phyloP scores from a whole-genome alignment of 2,113 vertebrate genomes.

The Arenaria interpres region DNA sequence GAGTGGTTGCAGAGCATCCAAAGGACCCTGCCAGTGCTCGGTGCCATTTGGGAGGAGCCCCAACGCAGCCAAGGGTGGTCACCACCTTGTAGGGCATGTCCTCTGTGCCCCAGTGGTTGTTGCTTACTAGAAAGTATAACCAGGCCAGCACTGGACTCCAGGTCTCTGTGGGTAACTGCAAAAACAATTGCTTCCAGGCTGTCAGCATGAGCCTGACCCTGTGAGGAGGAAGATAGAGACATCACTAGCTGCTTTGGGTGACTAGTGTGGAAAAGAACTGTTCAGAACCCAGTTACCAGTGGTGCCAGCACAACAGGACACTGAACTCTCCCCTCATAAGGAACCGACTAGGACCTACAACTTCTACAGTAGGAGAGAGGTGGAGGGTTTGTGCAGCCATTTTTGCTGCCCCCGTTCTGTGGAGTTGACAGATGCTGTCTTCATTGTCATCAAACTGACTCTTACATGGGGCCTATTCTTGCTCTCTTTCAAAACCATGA shows the following conservation, averaged over 20 bases:
- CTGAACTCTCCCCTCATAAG: neutral
- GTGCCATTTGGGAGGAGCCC: neutral
- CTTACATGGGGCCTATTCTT: neutral
- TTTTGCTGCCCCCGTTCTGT: neutral
- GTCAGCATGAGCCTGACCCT: neutral
- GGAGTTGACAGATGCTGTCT: neutral
- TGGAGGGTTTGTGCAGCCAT: neutral
- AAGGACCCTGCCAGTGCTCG: neutral
- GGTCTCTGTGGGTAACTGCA: neutral
- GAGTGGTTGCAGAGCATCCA: neutral
- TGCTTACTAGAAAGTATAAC: neutral
- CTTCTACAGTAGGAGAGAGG: neutral
- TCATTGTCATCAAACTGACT: neutral
- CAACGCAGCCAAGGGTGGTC: neutral
- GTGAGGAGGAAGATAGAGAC: neutral
- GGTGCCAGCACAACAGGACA: neutral
- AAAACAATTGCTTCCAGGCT: neutral
- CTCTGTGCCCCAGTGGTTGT: neutral
- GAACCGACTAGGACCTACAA: neutral
- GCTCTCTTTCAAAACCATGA: neutral
- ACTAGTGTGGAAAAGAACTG: neutral
- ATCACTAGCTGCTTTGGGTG: neutral
- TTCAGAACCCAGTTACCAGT: neutral
- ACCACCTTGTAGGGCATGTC: fast-evolving
- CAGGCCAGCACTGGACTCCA: fast-evolving